Conservation (phyloP, 2,113 vertebrate species). For the Alouatta palliata region DNA sequence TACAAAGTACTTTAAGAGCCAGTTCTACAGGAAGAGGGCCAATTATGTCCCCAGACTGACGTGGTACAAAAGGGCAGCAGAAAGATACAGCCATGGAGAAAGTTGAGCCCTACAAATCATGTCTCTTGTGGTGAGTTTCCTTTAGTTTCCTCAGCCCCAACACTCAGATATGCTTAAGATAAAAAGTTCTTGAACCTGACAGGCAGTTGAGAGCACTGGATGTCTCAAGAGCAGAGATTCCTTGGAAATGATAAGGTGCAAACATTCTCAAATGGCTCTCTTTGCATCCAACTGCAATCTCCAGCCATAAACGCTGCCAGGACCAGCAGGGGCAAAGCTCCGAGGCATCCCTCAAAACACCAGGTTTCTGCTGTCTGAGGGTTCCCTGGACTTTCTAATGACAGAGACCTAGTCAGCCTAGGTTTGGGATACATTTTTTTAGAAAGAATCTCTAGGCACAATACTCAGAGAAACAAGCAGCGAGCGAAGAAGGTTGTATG, state of each 20-base stretch:
- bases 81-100: background rate
- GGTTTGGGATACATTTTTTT: background rate
- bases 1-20: background rate
- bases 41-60: background rate
- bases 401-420: background rate
- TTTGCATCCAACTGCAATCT: slow-evolving; percentile 66
- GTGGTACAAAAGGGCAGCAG: background rate
- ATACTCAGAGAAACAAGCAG: background rate
- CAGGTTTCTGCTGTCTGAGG: background rate
- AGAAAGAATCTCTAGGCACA: background rate
- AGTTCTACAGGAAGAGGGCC: background rate
- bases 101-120: background rate
- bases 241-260: slow-evolving; percentile 71
- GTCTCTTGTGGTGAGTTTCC: background rate
- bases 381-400: slow-evolving; percentile 44
- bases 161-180: slow-evolving; percentile 22
- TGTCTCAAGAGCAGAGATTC: slow-evolving; percentile 70
- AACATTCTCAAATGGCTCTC: slow-evolving; percentile 61
- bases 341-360: slow-evolving; percentile 59
- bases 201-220: slow-evolving; percentile 58
- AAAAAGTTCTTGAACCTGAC: slow-evolving; percentile 65
- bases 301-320: slow-evolving; percentile 31
- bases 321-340: slow-evolving; percentile 54
- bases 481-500: background rate
- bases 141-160: slow-evolving; percentile 14